Evolutionary conservation across 2,797 vertebrate genomes (phyloP).

Genomic region (Typhlichthys eigenmanni): DNA sequence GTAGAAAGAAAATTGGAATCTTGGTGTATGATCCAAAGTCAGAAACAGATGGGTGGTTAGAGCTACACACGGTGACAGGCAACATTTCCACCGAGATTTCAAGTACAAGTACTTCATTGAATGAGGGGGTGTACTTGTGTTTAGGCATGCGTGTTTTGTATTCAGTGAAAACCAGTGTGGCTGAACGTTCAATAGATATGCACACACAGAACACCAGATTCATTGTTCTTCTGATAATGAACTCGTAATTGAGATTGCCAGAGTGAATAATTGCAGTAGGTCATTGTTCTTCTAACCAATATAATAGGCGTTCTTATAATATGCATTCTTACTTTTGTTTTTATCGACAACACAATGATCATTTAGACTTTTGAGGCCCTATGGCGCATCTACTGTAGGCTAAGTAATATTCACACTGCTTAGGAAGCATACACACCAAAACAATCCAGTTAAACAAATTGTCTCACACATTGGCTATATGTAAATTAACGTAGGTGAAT

Average conservation of each 20-base stretch:
- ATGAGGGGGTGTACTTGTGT: constrained; percentile 35
- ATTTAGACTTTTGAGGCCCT: constrained; percentile 10
- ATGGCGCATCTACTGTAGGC: background rate
- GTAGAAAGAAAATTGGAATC: constrained; percentile 18
- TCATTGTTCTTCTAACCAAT: background rate
- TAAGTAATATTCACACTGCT: background rate
- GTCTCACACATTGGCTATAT: too few relatives aligned
- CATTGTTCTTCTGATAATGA: constrained; percentile 20
- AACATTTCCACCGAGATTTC: constrained; percentile 29
- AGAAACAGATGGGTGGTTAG: constrained; percentile 13
- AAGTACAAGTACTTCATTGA: constrained; percentile 30
- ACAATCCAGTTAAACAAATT: background rate
- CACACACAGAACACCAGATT: too few relatives aligned
- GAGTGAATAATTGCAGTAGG: background rate
- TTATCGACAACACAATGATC: background rate
- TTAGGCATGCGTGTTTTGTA: constrained; percentile 33
- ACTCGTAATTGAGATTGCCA: constrained; percentile 34
- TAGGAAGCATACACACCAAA: background rate
- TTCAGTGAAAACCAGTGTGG: constrained; percentile 9
- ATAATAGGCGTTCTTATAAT: background rate
- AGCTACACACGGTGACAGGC: constrained; percentile 17
- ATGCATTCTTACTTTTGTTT: background rate
- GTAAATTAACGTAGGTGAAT: too few relatives aligned
- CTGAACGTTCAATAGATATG: constrained; percentile 23
- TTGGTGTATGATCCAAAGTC: constrained; percentile 17